Conservation (phyloP, 2,888 invertebrate species). For the Atethmia centrago region DNA sequence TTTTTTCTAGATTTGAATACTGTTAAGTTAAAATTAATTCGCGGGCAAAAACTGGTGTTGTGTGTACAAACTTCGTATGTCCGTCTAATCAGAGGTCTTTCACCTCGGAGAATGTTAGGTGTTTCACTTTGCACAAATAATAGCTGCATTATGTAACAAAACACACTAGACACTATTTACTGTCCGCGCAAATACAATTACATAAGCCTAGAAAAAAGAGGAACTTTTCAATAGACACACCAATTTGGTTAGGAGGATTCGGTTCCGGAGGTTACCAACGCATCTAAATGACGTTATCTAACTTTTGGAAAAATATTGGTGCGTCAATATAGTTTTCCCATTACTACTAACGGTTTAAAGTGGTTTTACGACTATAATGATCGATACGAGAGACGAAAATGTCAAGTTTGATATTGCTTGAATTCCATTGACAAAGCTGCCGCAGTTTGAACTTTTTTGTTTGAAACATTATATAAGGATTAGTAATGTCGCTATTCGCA, state of each 20-base stretch:
- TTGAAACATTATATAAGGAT: neutral
- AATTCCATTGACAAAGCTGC: neutral
- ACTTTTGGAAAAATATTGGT: slow-evolving; percentile 10
- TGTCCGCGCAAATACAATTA: slow-evolving; percentile 48
- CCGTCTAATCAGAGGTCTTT: slow-evolving; percentile 55
- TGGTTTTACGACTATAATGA: neutral
- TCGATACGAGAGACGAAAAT: neutral
- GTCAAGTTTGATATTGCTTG: slow-evolving; percentile 2
- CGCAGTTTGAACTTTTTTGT: neutral
- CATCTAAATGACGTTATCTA: slow-evolving; percentile 14
- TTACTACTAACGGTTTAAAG: neutral
- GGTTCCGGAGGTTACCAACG: slow-evolving; percentile 9
- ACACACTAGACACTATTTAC: slow-evolving; percentile 40
- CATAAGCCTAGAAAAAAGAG: slow-evolving; percentile 29
- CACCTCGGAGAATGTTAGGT: slow-evolving; percentile 62
- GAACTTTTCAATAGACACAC: slow-evolving; percentile 39
- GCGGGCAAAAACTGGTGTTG: no score
- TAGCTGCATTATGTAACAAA: slow-evolving; percentile 51
- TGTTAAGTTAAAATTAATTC: no score
- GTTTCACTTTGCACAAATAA: slow-evolving; percentile 59
- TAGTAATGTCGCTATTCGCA: no score
- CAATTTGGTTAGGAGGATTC: slow-evolving; percentile 2
- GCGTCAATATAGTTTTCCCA: neutral
- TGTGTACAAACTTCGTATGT: neutral
- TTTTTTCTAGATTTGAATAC: no score